Evolutionary conservation across 2,113 vertebrate species (phyloP), one percentile per base, ranked within the genome.

Genomic region (Hypomesus transpacificus): DNA sequence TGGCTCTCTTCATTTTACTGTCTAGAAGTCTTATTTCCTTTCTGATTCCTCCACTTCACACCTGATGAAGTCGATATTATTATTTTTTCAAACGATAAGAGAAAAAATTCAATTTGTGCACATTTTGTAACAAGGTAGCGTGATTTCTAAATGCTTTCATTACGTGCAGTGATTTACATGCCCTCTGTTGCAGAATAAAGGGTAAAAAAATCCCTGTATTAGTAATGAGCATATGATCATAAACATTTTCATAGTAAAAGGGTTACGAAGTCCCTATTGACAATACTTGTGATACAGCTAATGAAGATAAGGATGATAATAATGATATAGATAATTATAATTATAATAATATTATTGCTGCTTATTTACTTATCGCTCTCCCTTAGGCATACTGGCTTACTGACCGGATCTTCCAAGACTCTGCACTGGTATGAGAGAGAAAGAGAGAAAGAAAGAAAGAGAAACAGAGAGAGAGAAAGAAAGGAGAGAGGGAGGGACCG

Each of bases 351-450:
- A 70, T 79, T 62, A 66, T 51, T 66, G 79, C 64, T 86, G 82
- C 80, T 82, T 84, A 83, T 89, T 88, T 85, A 78, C 59, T 87
- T 77, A 51, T 75, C 81, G 85, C 81, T 81, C 66, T 34, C 78
- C 80, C 80, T 66, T 75, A 85, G 84, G 89, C 86, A 87, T 85
- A 87, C 85, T 90, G 88, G 89, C 85, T 90, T 86, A 90, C 87
- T 89, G 88, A 87, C 86, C 72, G 70, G 84, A 86, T 90, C 81
- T 80, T 90, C 83, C 84, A 85, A 88, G 87, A 88, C 86, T 88
- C 85, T 85, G 89, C 90, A 90, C 88, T 11, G 63, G 31, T 46
- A n/a, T 64, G 53, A 20, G 66, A 64, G 65, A 59, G 71, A 71
- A 24, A 21, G 75, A 58, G 79, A 65, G 73, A 66, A 84, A 56